These are phyloP conservation scores for Augiades crinisus DNA, from an alignment of 2,888 invertebrate genomes.

Conservation along the genomic window DNA sequence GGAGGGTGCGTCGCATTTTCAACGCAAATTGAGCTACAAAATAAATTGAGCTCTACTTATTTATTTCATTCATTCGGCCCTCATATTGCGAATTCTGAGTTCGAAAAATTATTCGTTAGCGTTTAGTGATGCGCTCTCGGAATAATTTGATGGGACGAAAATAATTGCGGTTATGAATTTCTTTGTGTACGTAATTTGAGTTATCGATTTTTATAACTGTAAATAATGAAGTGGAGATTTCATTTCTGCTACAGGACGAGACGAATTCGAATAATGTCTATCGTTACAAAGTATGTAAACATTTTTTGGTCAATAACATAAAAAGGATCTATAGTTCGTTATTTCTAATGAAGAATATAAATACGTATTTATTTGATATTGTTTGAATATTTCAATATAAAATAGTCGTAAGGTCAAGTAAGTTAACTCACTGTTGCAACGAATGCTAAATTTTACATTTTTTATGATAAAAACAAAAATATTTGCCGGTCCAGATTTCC, in stretches of 20 bases:
- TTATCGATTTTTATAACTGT: background rate
- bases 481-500: too few species aligned
- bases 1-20: slow-evolving; percentile 54
- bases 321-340: too few species aligned
- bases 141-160: slow-evolving; percentile 14
- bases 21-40: slow-evolving; percentile 66
- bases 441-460: too few species aligned
- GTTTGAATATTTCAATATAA: too few species aligned
- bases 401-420: too few species aligned
- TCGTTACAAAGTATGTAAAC: too few species aligned
- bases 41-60: slow-evolving; percentile 57
- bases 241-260: background rate
- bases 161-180: slow-evolving; percentile 20
- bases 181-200: slow-evolving; percentile 9
- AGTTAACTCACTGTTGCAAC: too few species aligned
- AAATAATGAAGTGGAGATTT: background rate
- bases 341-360: too few species aligned
- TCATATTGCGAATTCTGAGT: slow-evolving; percentile 28
- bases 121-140: slow-evolving; percentile 19
- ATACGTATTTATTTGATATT: too few species aligned
- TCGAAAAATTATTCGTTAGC: slow-evolving; percentile 13
- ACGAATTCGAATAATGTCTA: too few species aligned
- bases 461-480: too few species aligned
- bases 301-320: too few species aligned
- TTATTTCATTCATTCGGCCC: slow-evolving; percentile 38